These are phyloP conservation scores for Eupithecia dodoneata DNA, from an alignment of 2,888 invertebrate genomes.

Conservation along the genomic window DNA sequence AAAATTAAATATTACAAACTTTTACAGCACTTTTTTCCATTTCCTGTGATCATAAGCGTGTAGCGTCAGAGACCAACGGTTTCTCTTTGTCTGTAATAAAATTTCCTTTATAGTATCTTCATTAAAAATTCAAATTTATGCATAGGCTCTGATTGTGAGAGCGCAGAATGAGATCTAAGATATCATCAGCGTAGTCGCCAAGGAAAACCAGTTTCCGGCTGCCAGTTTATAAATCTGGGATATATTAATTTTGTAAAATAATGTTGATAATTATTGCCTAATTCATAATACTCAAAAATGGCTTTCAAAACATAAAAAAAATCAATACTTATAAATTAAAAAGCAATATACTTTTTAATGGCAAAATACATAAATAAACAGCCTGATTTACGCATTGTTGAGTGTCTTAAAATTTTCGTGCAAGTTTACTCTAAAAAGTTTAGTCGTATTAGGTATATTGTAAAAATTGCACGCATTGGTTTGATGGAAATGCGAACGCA, in stretches of 20 bases:
- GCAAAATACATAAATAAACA: not conserved
- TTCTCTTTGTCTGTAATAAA: constrained; percentile 83
- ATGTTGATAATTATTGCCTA: not conserved
- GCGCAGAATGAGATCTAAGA: constrained; percentile 43
- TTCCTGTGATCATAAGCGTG: not conserved
- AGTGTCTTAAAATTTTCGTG: not conserved
- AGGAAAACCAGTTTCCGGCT: constrained; percentile 35
- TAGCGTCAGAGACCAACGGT: constrained; percentile 80
- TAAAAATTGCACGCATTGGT: not conserved
- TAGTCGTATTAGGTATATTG: not conserved
- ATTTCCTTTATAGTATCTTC: constrained; percentile 82
- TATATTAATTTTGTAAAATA: not conserved
- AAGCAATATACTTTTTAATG: too few relatives aligned
- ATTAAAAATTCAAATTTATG: constrained; percentile 85
- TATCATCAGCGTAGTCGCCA: constrained; percentile 53
- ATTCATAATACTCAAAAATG: too few relatives aligned
- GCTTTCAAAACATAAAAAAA: too few relatives aligned
- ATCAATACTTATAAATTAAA: too few relatives aligned
- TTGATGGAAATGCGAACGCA: not conserved
- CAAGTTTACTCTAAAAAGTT: not conserved
- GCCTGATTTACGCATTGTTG: not conserved
- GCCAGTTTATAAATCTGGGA: not conserved
- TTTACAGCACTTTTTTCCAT: not conserved
- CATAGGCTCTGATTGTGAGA: constrained; percentile 83
- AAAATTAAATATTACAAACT: not conserved